Conservation (phyloP, 2,797 vertebrate species). For the Pipistrellus nathusii region DNA sequence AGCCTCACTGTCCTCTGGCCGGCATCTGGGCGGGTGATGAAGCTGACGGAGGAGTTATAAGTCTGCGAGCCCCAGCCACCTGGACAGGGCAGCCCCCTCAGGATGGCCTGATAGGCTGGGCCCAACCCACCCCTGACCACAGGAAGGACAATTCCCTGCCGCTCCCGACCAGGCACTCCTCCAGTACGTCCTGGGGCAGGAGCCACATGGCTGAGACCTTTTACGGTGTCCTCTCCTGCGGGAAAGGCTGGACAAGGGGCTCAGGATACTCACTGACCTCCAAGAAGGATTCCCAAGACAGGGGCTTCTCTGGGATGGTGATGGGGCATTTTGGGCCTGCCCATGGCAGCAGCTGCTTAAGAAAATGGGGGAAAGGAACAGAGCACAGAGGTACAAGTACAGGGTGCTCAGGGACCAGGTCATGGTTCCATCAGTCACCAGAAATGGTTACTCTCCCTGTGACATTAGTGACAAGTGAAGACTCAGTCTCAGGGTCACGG, state of each 20-base stretch:
- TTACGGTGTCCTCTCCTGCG: no score
- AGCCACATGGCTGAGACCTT: neutral
- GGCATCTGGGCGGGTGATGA: neutral
- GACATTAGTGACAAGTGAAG: neutral
- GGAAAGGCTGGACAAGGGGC: neutral
- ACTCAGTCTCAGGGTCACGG: no score
- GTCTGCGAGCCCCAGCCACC: neutral
- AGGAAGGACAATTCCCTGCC: neutral
- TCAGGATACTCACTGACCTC: neutral
- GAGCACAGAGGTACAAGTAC: neutral
- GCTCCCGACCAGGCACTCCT: neutral
- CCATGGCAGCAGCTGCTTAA: neutral
- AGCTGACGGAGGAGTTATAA: neutral
- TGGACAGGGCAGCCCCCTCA: neutral
- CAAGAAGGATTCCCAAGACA: neutral
- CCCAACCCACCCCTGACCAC: neutral
- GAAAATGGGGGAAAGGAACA: neutral
- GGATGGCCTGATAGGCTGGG: neutral
- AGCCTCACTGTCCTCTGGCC: no score
- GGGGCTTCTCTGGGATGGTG: neutral
- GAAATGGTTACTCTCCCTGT: neutral
- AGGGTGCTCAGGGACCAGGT: neutral
- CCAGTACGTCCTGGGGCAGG: neutral
- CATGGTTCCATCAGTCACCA: fast-evolving
- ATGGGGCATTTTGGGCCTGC: neutral